These are phyloP conservation scores for Hirtodrosophila confusa DNA, from an alignment of 2,888 invertebrate species.

Conservation along the genomic window DNA sequence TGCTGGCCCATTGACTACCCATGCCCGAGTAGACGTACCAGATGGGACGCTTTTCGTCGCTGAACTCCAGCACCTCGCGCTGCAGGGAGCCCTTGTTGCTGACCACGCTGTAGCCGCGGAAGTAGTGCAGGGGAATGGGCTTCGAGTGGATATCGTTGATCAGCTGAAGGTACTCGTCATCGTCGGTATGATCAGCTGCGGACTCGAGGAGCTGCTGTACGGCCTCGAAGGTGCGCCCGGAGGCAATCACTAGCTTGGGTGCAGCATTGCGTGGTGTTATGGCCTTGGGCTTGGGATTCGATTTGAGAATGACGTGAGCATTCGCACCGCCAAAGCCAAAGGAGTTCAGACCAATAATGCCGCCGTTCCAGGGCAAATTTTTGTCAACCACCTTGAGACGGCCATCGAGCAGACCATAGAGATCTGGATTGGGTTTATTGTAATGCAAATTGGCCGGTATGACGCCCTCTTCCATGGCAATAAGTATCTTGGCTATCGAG, in stretches of 20 bases:
- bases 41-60: slow-evolving; percentile 90
- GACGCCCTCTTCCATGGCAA: slow-evolving; percentile 95
- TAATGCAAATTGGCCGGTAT: slow-evolving; percentile 97
- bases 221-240: slow-evolving; percentile 94
- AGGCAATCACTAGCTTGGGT: slow-evolving; percentile 90
- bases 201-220: slow-evolving; percentile 88
- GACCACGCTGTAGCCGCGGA: slow-evolving; percentile 92
- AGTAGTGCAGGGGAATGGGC: slow-evolving; percentile 90
- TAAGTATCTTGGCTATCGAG: slow-evolving; percentile 94
- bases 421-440: slow-evolving; percentile 93
- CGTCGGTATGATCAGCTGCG: slow-evolving; percentile 86
- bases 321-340: slow-evolving; percentile 99
- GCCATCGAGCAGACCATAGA: slow-evolving; percentile 95
- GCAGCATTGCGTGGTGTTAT: slow-evolving; percentile 86
- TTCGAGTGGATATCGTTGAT: slow-evolving; percentile 90
- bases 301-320: slow-evolving; percentile 94
- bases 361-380: slow-evolving; percentile 94
- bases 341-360: slow-evolving; percentile 96
- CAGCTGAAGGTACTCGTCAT: slow-evolving; percentile 91
- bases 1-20: slow-evolving; percentile 99
- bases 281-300: slow-evolving; percentile 89
- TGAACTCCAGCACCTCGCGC: slow-evolving; percentile 85
- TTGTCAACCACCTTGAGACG: slow-evolving; percentile 94
- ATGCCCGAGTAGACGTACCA: slow-evolving; percentile 99
- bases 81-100: slow-evolving; percentile 85